These are phyloP conservation scores for Lithobius niger DNA, from an alignment of 1,140 invertebrate species.

Conservation along the genomic window DNA sequence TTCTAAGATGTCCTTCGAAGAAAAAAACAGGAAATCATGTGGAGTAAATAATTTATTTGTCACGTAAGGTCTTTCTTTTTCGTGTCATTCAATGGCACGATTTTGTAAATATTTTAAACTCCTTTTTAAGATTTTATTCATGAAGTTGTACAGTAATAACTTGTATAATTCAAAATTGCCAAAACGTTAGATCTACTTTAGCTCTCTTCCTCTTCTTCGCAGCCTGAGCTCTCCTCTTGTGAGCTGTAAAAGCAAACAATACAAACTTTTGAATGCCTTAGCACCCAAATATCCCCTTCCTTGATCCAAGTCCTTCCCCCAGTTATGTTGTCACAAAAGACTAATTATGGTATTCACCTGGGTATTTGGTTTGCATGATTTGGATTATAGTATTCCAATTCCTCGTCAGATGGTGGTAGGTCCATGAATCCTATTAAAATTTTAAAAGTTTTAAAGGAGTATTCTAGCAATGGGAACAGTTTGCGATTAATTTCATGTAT, in stretches of 20 bases:
- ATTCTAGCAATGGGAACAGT: no score
- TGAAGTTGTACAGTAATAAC: no score
- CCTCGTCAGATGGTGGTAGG: not conserved
- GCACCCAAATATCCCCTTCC: not conserved
- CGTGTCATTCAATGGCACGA: no score
- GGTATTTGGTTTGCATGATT: not conserved
- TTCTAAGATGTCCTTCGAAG: no score
- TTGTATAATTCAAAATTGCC: no score
- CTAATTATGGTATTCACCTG: not conserved
- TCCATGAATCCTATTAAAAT: constrained; percentile 1
- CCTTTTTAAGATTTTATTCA: no score
- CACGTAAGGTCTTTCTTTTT: no score
- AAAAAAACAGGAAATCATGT: no score
- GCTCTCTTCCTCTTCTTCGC: not conserved
- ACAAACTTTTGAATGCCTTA: not conserved
- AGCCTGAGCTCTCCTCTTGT: not conserved
- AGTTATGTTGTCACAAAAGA: not conserved
- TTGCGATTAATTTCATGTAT: no score
- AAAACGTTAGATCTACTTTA: not conserved
- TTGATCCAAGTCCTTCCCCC: not conserved
- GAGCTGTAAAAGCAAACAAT: not conserved
- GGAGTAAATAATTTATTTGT: no score
- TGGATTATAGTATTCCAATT: not conserved
- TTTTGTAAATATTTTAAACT: no score
- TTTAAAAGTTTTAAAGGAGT: no score